Evolutionary conservation across 2,113 vertebrate genomes (phyloP), one percentile per base, ranked within the genome.

Genomic region (Rhagologus leucostigma): DNA sequence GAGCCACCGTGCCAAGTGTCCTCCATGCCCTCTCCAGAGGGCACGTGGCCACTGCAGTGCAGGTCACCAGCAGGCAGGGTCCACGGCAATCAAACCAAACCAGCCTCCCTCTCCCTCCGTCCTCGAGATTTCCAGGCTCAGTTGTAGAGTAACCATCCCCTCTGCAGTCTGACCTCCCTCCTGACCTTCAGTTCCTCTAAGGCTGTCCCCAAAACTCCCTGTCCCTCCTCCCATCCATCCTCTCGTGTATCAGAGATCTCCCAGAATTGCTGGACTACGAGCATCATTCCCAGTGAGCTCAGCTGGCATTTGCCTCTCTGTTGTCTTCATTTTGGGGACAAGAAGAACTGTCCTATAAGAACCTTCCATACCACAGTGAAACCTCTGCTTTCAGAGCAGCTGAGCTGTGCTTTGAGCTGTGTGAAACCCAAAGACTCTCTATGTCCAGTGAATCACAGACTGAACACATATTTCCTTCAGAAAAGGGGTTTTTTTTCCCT

Each of bases 161-260:
- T 3, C 55, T 42, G 74, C 39, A 32, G 13, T 6, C 44, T 74
- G 60, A 78, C 26, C 47, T 37, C 27, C n/a, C n/a, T 90, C 35
- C 65, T 26, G 9, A 27, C 10, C 37, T 29, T 24, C 73, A 82
- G 59, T 1, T 16, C 26, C 23, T 7, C 47, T 26, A 9, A 30
- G 49, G n/a, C 7, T 39, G 33, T 47, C 35, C 44, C 33, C 42
- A 62, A 1, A 75, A 33, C 56, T 53, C 41, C 56, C 37, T 33
- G 8, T 10, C 60, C 79, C 41, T 57, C 22, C 29, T 71, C 20
- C 46, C 21, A 17, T 7, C 52, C 64, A 4, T n/a, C 33, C 37
- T 57, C 35, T 27, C 1, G 0, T 4, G 9, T 9, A 6, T 3
- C 4, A 1, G 44, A 8, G 5, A 6, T 44, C 27, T 63, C 70